Evolutionary conservation across 2,797 vertebrate species (phyloP).

Genomic region (Falco concolor): DNA sequence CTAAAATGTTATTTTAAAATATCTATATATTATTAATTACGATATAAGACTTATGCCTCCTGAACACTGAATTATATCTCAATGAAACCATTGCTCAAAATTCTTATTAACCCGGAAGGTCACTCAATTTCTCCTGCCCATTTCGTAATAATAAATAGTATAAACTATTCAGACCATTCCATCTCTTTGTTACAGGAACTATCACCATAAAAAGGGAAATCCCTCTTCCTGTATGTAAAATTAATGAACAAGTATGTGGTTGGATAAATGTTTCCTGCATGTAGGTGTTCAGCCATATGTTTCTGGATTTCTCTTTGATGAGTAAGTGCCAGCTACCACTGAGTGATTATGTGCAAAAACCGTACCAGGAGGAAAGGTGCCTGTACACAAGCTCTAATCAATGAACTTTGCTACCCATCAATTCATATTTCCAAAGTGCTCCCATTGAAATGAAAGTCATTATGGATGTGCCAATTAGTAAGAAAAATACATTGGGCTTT

Average conservation of each 20-base stretch:
- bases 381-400: constrained; percentile 13
- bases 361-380: neutral
- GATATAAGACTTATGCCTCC: constrained; percentile 37
- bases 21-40: constrained; percentile 64
- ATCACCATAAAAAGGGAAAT: constrained; percentile 57
- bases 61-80: constrained; percentile 62
- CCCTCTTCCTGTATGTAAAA: constrained; percentile 52
- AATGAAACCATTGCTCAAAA: constrained; percentile 67
- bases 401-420: constrained; percentile 32
- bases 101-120: constrained; percentile 71
- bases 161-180: constrained; percentile 39
- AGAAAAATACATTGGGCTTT: constrained; percentile 23
- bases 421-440: constrained; percentile 15
- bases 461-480: constrained; percentile 14
- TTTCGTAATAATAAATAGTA: constrained; percentile 67
- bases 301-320: constrained; percentile 21
- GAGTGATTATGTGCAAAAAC: constrained; percentile 6
- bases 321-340: neutral
- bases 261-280: constrained; percentile 16
- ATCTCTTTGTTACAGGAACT: constrained; percentile 63
- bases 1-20: constrained; percentile 65
- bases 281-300: neutral
- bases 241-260: constrained; percentile 38
- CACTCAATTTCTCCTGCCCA: constrained; percentile 65
- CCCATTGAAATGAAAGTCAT: constrained; percentile 13